Evolutionary conservation across 1,140 invertebrate genomes (phyloP).

Genomic region (Aporrectodea caliginosa): DNA sequence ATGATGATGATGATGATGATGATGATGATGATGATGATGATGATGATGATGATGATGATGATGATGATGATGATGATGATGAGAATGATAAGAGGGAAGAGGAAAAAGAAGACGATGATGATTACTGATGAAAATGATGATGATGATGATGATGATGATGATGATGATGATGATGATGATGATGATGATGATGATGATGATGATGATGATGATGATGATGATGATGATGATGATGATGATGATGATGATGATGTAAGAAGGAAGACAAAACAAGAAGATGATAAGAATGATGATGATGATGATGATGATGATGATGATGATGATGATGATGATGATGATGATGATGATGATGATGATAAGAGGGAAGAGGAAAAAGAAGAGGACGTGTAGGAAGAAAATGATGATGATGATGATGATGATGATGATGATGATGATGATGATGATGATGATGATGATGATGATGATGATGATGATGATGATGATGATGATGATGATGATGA

Average conservation of each 20-base stretch:
- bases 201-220: slow-evolving; percentile 2
- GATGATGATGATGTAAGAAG: not conserved
- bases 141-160: not conserved
- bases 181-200: slow-evolving; percentile 2
- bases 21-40: not conserved
- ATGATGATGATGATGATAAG: too few species aligned
- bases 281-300: too few species aligned
- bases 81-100: not conserved
- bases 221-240: not conserved
- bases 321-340: too few species aligned
- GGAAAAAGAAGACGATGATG: not conserved
- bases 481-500: too few species aligned
- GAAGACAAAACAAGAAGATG: too few species aligned
- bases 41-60: slow-evolving; percentile 2
- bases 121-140: not conserved
- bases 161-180: slow-evolving; percentile 3
- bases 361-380: too few species aligned
- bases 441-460: too few species aligned
- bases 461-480: too few species aligned
- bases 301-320: too few species aligned
- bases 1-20: not conserved
- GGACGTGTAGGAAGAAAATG: too few species aligned
- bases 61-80: slow-evolving; percentile 3
- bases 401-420: too few species aligned
- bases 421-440: too few species aligned